These are phyloP conservation scores for Oreonectes daqikongensis DNA, from an alignment of 2,797 vertebrate species.

Conservation along the genomic window DNA sequence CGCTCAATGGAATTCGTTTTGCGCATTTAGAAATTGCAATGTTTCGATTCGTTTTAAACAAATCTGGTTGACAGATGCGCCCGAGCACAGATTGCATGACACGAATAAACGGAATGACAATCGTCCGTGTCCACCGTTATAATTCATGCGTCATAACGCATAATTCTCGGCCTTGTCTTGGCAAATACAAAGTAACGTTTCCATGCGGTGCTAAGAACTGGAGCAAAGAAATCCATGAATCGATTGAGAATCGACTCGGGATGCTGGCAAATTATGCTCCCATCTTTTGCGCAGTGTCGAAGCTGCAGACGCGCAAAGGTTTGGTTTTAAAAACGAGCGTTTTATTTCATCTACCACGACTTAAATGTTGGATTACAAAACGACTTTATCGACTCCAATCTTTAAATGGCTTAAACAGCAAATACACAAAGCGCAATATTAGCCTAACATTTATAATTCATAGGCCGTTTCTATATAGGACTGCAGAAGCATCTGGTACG, in stretches of 20 bases:
- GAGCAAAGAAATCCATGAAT: constrained; percentile 31
- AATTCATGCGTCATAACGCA: constrained; percentile 59
- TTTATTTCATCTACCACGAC: not conserved
- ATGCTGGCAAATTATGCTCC: constrained; percentile 32
- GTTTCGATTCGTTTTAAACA: constrained; percentile 10
- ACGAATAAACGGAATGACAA: not conserved
- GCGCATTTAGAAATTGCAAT: constrained; percentile 28
- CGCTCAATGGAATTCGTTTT: constrained; percentile 1
- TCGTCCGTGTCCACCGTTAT: not conserved
- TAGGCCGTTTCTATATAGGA: constrained; percentile 1
- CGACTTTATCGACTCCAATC: not conserved
- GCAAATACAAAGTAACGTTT: constrained; percentile 53
- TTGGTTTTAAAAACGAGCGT: constrained; percentile 12
- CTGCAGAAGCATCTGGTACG: constrained; percentile 16
- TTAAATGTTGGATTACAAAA: not conserved
- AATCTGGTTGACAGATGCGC: constrained; percentile 6
- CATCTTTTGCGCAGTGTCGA: constrained; percentile 44
- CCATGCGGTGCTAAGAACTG: constrained; percentile 32
- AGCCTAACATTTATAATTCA: not conserved
- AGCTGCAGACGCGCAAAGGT: constrained; percentile 8
- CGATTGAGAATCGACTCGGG: constrained; percentile 28
- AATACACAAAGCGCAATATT: not conserved
- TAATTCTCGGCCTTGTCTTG: constrained; percentile 59
- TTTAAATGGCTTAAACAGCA: constrained; percentile 15
- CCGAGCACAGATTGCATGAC: not conserved